Percentiles rank a stretch among this genome's conserved stretches.
These are phyloP conservation scores for Hippolais icterina DNA, from an alignment of 2,113 vertebrate species.

Conservation along the genomic window DNA sequence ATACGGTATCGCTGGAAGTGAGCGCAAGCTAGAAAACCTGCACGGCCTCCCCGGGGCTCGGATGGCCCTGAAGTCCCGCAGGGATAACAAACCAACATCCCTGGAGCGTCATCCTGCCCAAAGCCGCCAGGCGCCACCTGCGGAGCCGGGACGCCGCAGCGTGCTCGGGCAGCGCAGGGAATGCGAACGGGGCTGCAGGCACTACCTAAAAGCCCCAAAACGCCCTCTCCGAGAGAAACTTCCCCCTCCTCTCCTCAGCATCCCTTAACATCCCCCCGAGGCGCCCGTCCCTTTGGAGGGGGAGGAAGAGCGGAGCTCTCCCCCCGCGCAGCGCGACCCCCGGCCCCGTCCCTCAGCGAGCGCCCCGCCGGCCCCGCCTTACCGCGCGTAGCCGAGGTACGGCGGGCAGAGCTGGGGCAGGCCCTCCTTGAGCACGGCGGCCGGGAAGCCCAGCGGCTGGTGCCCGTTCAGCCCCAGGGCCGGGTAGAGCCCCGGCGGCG, in stretches of 20 bases:
- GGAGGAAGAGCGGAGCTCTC: background rate
- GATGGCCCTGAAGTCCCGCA: accelerated
- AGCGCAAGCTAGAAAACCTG: too few relatives aligned
- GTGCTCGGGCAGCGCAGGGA: accelerated
- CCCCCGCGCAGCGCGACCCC: background rate
- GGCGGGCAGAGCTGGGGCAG: conserved; percentile 71
- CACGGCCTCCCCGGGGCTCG: background rate
- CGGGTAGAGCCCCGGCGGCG: conserved; percentile 60
- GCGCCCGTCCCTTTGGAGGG: background rate
- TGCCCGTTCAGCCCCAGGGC: conserved; percentile 67
- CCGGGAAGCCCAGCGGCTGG: conserved; percentile 64
- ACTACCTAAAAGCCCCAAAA: accelerated
- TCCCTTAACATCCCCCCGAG: accelerated
- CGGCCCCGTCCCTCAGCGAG: background rate
- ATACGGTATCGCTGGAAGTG: accelerated
- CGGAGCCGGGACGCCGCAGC: background rate
- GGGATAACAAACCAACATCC: accelerated
- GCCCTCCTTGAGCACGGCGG: conserved; percentile 68
- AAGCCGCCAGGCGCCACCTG: background rate
- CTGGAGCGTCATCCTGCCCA: accelerated
- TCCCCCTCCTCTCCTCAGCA: background rate
- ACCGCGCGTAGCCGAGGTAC: conserved; percentile 77
- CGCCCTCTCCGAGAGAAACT: background rate
- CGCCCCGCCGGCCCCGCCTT: background rate
- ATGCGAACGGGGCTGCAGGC: accelerated